Evolutionary conservation across 2,797 vertebrate genomes (phyloP), one percentile per base, ranked within the genome.

Genomic region (Chrysocyon brachyurus): DNA sequence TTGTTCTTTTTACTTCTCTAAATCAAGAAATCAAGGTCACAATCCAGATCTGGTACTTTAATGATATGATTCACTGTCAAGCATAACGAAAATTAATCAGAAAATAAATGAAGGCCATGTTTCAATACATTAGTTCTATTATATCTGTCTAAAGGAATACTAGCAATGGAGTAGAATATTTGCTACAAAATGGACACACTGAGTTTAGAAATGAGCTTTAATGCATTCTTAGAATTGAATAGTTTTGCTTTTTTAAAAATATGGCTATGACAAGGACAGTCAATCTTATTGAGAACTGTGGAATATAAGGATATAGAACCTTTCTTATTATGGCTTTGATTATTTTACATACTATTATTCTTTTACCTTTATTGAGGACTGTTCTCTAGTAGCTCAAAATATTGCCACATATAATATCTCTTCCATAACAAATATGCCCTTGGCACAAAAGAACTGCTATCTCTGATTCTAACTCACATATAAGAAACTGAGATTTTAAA

Each of bases 11-110:
- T 88, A 83, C 22, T 91, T 90, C n/a, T 90, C 31, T 87, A 68
- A 79, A 59, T 61, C 22, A 95, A 91, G 68, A 90, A 96, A 75
- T 82, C 57, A 96, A 97, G 81, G 90, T 94, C 70, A 97, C 52
- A 54, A 28, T 92, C 61, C 64, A 87, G 84, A 93, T 87, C 8
- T 73, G 54, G n/a, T 75, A 61, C 66, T 81, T 95, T 94, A 78
- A 33, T 22, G 40, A 84, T 90, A 3, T 90, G 78, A 91, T n/a
- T 94, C 75, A 85, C 31, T 83, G 28, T 56, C 28, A 8, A 84
- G 40, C 59, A 91, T 56, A 66, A 90, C 59, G 79, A 94, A 91
- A 40, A 66, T 89, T 91, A 83, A 87, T 94, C 66, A 90, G 52
- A 75, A 94, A 90, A 78, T 84, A 91, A 94, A 77, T 84, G 73